Percentiles rank a stretch among this genome's conserved stretches.
Conservation (phyloP, 2,797 vertebrate species). For the Takifugu ocellatus region DNA sequence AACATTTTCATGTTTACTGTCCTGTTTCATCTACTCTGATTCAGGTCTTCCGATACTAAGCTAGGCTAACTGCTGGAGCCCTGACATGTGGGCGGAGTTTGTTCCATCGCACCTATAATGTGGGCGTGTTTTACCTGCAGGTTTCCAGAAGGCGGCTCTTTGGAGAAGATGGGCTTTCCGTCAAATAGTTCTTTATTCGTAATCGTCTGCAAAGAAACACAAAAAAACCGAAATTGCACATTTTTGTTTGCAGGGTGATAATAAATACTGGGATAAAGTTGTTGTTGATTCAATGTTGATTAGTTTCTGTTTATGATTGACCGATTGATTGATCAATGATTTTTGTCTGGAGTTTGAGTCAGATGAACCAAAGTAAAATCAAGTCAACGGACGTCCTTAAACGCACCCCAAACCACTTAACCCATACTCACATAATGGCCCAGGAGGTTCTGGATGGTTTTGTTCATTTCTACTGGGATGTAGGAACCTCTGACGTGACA, state of each 20-base stretch:
- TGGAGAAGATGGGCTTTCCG: slow-evolving; percentile 39
- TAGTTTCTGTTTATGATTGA: too few species aligned
- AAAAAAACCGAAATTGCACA: too few species aligned
- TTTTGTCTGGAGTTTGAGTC: too few species aligned
- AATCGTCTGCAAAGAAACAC: slow-evolving; percentile 36
- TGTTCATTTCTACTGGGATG: slow-evolving; percentile 35
- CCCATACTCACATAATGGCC: slow-evolving; percentile 28
- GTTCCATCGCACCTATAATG: not conserved
- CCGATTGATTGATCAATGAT: too few species aligned
- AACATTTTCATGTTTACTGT: too few species aligned
- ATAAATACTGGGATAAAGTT: too few species aligned
- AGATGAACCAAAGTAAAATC: too few species aligned
- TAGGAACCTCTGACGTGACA: slow-evolving; percentile 28
- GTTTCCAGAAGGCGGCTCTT: not conserved
- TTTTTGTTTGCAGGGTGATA: too few species aligned
- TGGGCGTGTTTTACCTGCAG: slow-evolving; percentile 41
- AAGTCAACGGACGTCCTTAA: too few species aligned
- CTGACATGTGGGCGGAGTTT: not conserved
- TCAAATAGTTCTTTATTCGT: accelerated
- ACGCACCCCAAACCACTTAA: too few species aligned
- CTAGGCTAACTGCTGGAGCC: not conserved
- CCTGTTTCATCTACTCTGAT: not conserved
- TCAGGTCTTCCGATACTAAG: slow-evolving; percentile 4
- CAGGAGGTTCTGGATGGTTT: slow-evolving; percentile 49
- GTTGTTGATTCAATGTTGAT: too few species aligned